phyloP scores from a whole-genome alignment of 2,113 vertebrate species.

The Pterocles orientalis region DNA sequence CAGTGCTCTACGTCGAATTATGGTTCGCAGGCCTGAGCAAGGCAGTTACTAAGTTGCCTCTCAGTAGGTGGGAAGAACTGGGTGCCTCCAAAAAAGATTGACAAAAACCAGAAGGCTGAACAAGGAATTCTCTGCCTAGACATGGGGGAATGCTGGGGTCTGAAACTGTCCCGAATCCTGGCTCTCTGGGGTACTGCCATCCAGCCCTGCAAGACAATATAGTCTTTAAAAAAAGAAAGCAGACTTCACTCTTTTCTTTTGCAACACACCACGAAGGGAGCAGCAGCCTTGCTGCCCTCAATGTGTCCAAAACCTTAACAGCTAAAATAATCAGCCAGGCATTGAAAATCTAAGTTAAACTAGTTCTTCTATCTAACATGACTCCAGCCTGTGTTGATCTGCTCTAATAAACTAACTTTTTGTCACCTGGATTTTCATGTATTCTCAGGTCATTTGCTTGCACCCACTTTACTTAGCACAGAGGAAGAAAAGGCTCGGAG shows the following conservation, averaged over 20 bases:
- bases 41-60: background rate
- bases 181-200: background rate
- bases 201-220: background rate
- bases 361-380: background rate
- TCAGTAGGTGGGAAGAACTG: background rate
- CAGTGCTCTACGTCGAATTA: background rate
- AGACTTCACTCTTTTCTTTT: background rate
- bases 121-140: background rate
- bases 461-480: background rate
- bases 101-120: fast-evolving
- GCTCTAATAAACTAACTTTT: background rate
- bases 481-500: background rate
- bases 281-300: background rate
- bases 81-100: background rate
- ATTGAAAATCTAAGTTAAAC: background rate
- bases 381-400: background rate
- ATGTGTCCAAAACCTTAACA: background rate
- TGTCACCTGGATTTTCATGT: background rate
- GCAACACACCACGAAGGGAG: background rate
- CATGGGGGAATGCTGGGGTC: background rate
- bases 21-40: background rate
- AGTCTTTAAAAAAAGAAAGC: background rate
- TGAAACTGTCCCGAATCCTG: background rate
- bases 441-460: fast-evolving
- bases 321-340: background rate